Base-by-base conservation (phyloP, 2,888 invertebrate species). In the Lithophane semibrunnea region DNA sequence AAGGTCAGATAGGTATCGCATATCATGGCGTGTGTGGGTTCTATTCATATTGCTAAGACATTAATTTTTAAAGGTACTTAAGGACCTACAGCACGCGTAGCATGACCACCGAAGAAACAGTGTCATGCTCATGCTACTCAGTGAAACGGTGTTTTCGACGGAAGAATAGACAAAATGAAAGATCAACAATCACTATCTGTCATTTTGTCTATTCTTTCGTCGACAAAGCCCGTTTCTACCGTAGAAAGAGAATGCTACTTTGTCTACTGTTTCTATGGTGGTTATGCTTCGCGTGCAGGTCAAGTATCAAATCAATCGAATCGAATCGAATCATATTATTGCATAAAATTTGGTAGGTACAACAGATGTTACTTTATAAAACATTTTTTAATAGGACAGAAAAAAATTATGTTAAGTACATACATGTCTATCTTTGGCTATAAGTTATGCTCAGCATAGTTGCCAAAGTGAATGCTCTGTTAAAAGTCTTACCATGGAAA, bases 1-100 rank as follows among this genome's bases (percentile, higher is more conserved):
- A 78, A 44, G 73, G 65, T 60, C 65, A 73, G 44, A 79, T 44
- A n/a, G 21, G 16, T 37, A 61, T 63, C 37, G 7, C 21, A 0
- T n/a, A 37, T 10, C 3, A 24, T 21, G 21, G n/a, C 8, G 18
- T 16, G 37, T 47, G 18, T 76, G 37, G 21, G 49, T 42, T 44
- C 52, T 67, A 52, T 67, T 29, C 8, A 12, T 49, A 7, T 77
- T 75, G 12, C 4, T 24, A 37, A 16, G 44, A 73, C n/a, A 58
- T 47, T n/a, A 37, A 58, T 67, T 16, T 37, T 16, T 9, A n/a
- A n/a, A n/a, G n/a, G 37, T 29, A 29, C 29, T 29, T 29, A 29
- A 29, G 29, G 0, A 58, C 0, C 0, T 47, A 66, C 37, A 37
- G 37, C 37, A 37, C 37, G 37, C 37, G 37, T 37, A 37, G 37